Base-by-base conservation (phyloP, 2,797 vertebrate genomes). In the Helicolenus hilgendorfi region DNA sequence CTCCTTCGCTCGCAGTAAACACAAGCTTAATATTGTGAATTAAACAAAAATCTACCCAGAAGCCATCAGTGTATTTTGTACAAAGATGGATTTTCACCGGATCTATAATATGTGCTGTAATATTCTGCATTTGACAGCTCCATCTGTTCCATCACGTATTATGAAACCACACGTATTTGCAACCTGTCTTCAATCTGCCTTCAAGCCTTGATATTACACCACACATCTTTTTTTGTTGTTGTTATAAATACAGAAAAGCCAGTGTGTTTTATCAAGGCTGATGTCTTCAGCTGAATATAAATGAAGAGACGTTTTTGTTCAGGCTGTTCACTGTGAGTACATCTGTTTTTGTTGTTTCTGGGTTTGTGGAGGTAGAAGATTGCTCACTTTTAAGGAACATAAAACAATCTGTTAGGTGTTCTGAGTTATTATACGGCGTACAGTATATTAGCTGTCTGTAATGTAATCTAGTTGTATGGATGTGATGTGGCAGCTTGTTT, bases 381-480 rank as follows among this genome's bases (percentile, higher is more conserved):
- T 1, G 1, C 35, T 74, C 36, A 35, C 2, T 45, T 27, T 68
- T 13, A 22, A 22, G n/a, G 60, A 49, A 38, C 63, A 65, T 36
- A 55, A 74, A 77, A 45, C n/a, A 18, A 49, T 79, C 36, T 53
- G 22, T 73, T 56, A 20, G 29, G 56, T 58, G 36, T 36, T 49
- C 24, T 59, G 65, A 74, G 63, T 71, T 71, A 81, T 89, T 72
- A 53, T 26, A 18, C 24, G n/a, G 38, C 20, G 22, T 10, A 55
- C 53, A 7, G 11, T 10, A 4, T 35, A 67, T 82, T 9, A 77
- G 68, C 68, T 72, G 76, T 63, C 63, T 27, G 75, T 49, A 72
- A 64, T 81, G 67, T 86, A 58, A 75, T 77, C n/a, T 73, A 9
- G 63, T 60, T 79, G 85, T 29, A 13, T 29, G 53, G 45, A 58